Percentiles rank a stretch among this genome's conserved stretches.
phyloP scores from a whole-genome alignment of 2,797 vertebrate species.

The Hipposideros larvatus region DNA sequence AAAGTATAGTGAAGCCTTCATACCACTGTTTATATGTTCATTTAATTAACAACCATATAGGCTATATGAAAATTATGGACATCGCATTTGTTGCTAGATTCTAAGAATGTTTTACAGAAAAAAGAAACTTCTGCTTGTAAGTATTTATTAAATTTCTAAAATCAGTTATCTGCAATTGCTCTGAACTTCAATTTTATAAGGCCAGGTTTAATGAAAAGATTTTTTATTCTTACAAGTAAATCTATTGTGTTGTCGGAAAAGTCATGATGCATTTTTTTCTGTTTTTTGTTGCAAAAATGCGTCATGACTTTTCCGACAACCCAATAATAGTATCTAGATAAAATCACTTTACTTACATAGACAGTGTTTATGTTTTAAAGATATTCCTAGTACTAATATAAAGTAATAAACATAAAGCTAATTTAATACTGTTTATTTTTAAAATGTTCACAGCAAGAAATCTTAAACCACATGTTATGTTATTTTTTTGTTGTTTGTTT shows the following conservation, averaged over 20 bases:
- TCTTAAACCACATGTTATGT: neutral
- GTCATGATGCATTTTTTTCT: no score
- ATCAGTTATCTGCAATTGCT: neutral
- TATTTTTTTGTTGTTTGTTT: neutral
- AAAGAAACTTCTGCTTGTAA: conserved; percentile 50
- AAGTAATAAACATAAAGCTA: conserved; percentile 46
- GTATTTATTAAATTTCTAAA: conserved; percentile 48
- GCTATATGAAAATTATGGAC: neutral
- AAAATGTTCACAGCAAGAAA: conserved; percentile 57
- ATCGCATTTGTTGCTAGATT: conserved; percentile 38
- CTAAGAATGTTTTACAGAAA: conserved; percentile 24
- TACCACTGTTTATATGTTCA: neutral
- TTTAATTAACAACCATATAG: neutral
- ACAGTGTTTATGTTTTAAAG: conserved; percentile 50
- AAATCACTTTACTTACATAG: conserved; percentile 50
- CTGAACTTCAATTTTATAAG: conserved; percentile 45
- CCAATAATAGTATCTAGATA: conserved; percentile 1
- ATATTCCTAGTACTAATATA: conserved; percentile 39
- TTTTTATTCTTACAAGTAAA: conserved; percentile 56
- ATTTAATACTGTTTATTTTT: conserved; percentile 4
- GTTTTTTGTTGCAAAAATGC: no score
- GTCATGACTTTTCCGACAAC: no score
- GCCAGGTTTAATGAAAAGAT: conserved; percentile 2
- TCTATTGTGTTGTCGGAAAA: neutral
- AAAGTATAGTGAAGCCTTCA: neutral